Evolutionary conservation across 2,113 vertebrate species (phyloP).

Genomic region (Heterochromis multidens): DNA sequence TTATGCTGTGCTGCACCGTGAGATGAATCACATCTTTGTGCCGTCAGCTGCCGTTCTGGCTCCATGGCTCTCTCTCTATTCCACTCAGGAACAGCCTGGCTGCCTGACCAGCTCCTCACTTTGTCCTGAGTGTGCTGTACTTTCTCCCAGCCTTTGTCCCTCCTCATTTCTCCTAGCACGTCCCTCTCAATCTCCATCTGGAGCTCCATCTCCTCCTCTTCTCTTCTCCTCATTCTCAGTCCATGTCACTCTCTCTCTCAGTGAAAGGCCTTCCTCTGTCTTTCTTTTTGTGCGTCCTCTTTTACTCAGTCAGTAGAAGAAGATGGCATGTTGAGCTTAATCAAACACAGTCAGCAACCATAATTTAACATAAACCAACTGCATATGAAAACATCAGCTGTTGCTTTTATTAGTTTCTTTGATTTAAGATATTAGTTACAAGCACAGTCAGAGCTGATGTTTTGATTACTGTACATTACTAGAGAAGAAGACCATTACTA

Average conservation of each 20-base stretch:
- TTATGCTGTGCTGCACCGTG: constrained; percentile 19
- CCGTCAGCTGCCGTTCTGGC: constrained; percentile 36
- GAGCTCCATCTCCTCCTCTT: background rate
- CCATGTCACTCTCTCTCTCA: background rate
- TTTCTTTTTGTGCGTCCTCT: constrained; percentile 22
- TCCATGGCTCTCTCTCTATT: background rate
- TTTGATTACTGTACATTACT: background rate
- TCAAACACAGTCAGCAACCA: constrained; percentile 16
- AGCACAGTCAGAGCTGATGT: background rate
- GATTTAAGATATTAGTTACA: background rate
- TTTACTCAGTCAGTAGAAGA: background rate
- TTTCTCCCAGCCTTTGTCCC: background rate
- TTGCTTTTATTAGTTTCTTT: background rate
- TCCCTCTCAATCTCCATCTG: background rate
- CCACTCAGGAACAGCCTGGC: background rate
- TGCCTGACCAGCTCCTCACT: background rate
- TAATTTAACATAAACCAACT: background rate
- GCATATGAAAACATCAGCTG: background rate
- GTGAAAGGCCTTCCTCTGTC: constrained; percentile 32
- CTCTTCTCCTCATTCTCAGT: background rate
- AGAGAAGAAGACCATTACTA: background rate
- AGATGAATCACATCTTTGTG: constrained; percentile 61
- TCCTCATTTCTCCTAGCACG: background rate
- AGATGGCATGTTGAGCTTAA: background rate
- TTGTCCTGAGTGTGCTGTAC: background rate